A percentile compares a stretch with the other conserved stretches of the same genome.
These are phyloP conservation scores for Chironomus striatipennis DNA, from an alignment of 1,140 invertebrate species.

Conservation along the genomic window DNA sequence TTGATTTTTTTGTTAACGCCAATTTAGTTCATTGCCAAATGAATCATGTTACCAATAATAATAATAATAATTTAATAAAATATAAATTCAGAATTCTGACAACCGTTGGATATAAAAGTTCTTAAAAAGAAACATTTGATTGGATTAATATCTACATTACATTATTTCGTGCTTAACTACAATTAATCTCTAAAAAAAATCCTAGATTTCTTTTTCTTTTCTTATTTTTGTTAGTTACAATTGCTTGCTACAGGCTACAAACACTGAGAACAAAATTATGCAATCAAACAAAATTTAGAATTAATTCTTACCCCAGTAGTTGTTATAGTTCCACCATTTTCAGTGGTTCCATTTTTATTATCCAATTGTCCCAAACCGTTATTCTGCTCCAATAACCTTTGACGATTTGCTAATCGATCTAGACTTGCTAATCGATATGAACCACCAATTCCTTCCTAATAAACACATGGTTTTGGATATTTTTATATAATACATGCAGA, in stretches of 20 bases:
- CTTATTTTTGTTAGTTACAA: background rate
- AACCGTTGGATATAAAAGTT: background rate
- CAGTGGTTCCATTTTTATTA: slow-evolving; percentile 25
- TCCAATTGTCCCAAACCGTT: slow-evolving; percentile 27
- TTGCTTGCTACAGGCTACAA: background rate
- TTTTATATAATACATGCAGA: slow-evolving; percentile 16
- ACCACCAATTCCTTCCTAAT: slow-evolving; percentile 43
- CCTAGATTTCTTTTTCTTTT: background rate
- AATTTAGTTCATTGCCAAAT: slow-evolving; percentile 4
- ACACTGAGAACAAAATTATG: background rate
- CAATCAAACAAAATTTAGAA: background rate
- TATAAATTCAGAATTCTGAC: background rate
- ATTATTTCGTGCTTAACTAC: no score
- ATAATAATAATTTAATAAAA: no score
- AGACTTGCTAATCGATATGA: slow-evolving; percentile 59
- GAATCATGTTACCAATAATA: background rate
- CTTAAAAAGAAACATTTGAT: no score
- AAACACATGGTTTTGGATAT: background rate
- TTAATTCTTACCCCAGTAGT: slow-evolving; percentile 24
- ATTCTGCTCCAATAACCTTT: slow-evolving; percentile 56
- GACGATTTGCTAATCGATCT: slow-evolving; percentile 58
- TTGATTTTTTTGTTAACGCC: background rate
- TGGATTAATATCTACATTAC: no score
- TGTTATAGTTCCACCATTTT: slow-evolving; percentile 9
- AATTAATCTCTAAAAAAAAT: background rate